Evolutionary conservation across 2,797 vertebrate genomes (phyloP), one percentile per base, ranked within the genome.

Genomic region (Danio tinwini): DNA sequence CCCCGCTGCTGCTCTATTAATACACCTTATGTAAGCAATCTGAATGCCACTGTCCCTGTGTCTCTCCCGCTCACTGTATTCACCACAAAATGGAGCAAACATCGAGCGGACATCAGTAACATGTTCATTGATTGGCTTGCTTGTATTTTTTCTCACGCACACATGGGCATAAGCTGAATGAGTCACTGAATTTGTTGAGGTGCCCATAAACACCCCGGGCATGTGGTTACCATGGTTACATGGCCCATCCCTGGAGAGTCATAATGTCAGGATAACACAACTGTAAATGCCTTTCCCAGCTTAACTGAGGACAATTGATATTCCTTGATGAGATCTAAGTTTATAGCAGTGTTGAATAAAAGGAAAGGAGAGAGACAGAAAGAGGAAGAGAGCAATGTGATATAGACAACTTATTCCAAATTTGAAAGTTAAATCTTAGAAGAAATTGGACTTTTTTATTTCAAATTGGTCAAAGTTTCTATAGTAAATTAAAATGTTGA

Each of bases 151-250:
- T 1, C 69, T 55, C 39, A 21, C 55, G 10, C 19, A 44, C 47
- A 37, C 65, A n/a, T 50, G 61, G 45, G 17, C 85, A 89, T 85
- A 86, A 83, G 84, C 65, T 39, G 14, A 88, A 89, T 78, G 84
- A 82, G 62, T 70, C 83, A 86, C 86, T 91, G 90, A 84, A 86
- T 88, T 82, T 13, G 70, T 49, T 45, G 45, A 82, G 77, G 76
- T 65, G 63, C 59, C 40, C 77, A 84, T 81, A 78, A 72, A 55
- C 77, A 69, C 87, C 88, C 87, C 86, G 87, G 89, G 90, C 88
- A 88, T 91, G 82, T 81, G 85, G 92, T 88, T 93, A 87, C 88
- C 89, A 90, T 92, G 87, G 90, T 86, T 93, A 93, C 92, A 74
- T 81, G 88, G 88, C 80, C 81, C 81, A 83, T 91, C 88, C 87